phyloP scores from a whole-genome alignment of 2,113 vertebrate genomes.

The Mesoclemmys tuberculata region DNA sequence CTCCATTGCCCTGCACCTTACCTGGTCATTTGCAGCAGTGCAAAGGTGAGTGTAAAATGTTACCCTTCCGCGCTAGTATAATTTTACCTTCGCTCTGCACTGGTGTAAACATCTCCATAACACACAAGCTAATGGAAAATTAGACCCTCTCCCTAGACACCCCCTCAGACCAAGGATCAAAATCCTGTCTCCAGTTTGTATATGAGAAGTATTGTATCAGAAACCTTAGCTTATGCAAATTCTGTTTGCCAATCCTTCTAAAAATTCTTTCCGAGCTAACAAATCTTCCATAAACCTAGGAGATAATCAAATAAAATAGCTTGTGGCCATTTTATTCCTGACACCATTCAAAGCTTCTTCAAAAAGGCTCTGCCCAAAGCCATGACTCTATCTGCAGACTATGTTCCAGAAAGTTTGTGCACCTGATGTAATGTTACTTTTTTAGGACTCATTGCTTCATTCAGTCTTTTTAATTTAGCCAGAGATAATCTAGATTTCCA shows the following conservation, averaged over 20 bases:
- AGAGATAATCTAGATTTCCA: constrained; percentile 23
- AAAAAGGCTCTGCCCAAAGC: constrained; percentile 44
- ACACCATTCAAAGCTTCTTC: constrained; percentile 35
- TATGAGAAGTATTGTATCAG: constrained; percentile 56
- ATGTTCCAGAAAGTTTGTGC: constrained; percentile 35
- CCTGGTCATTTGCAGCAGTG: not conserved
- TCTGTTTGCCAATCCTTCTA: constrained; percentile 61
- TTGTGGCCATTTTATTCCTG: constrained; percentile 45
- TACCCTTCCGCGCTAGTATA: not conserved
- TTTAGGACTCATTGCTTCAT: constrained; percentile 15
- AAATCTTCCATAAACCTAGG: constrained; percentile 57
- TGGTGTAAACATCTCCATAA: not conserved
- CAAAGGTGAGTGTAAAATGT: not conserved
- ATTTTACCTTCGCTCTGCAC: not conserved
- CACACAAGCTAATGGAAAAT: not conserved
- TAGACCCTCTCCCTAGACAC: not conserved
- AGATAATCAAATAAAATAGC: constrained; percentile 52
- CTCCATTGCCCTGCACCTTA: not conserved
- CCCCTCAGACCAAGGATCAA: constrained; percentile 3
- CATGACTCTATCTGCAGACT: constrained; percentile 29
- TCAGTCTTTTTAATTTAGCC: constrained; percentile 22
- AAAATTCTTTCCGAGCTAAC: constrained; percentile 71
- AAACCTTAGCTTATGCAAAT: constrained; percentile 33
- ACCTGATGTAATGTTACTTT: constrained; percentile 33
- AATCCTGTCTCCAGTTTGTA: not conserved